These are phyloP conservation scores for Eonycteris spelaea DNA, from an alignment of 2,113 vertebrate genomes.

Conservation along the genomic window DNA sequence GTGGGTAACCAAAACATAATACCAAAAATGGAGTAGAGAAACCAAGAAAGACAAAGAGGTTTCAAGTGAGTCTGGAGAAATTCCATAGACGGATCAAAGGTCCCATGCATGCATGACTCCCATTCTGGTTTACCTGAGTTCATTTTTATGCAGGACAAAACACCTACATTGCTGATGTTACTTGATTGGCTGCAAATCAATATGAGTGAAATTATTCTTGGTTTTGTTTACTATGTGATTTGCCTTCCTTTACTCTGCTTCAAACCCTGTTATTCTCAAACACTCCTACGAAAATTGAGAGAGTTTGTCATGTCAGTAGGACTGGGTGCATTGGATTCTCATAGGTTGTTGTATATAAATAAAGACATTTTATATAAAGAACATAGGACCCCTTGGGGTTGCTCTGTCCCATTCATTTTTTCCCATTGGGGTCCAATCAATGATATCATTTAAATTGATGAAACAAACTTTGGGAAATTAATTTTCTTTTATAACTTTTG, in stretches of 20 bases:
- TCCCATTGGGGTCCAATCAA: background rate
- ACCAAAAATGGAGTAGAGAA: background rate
- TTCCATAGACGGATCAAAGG: no score
- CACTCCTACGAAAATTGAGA: background rate
- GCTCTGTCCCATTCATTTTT: background rate
- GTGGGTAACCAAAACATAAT: background rate
- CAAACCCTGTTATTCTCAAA: background rate
- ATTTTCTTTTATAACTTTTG: background rate
- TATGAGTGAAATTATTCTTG: background rate
- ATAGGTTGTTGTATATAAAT: background rate
- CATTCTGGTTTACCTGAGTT: background rate
- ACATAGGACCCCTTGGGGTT: background rate
- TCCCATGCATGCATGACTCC: rapidly evolving
- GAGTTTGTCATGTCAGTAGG: background rate
- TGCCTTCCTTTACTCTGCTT: background rate
- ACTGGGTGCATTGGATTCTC: background rate
- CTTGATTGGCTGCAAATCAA: background rate
- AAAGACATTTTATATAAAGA: background rate
- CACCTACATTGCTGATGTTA: background rate
- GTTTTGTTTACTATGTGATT: background rate
- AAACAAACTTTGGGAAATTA: background rate
- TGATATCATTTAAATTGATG: background rate
- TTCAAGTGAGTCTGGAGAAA: background rate
- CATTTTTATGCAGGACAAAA: background rate
- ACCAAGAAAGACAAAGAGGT: background rate